Evolutionary conservation across 1,140 invertebrate species (phyloP).

Genomic region (Hycleus cichorii): DNA sequence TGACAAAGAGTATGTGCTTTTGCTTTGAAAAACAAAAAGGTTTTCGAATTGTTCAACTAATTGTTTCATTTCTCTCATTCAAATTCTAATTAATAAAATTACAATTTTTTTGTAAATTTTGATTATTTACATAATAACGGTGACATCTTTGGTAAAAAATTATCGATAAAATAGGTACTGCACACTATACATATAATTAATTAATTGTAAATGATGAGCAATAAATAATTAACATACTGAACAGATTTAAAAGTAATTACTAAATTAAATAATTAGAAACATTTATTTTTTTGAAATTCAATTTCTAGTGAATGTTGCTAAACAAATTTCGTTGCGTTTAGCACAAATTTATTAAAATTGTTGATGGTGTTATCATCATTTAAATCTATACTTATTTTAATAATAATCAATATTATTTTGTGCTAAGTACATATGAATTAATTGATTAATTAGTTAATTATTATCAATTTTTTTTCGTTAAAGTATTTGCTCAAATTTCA

Average conservation of each 20-base stretch:
- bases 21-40: slow-evolving; percentile 18
- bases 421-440: slow-evolving; percentile 31
- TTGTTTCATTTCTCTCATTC: slow-evolving; percentile 10
- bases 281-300: not conserved
- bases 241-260: slow-evolving; percentile 16
- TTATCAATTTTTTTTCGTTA: slow-evolving; percentile 10
- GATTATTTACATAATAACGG: slow-evolving; percentile 31
- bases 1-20: slow-evolving; percentile 28
- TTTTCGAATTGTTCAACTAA: slow-evolving; percentile 13
- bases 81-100: slow-evolving; percentile 26
- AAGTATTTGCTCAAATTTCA: slow-evolving; percentile 22
- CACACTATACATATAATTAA: slow-evolving; percentile 6
- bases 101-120: slow-evolving; percentile 26
- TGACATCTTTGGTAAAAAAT: slow-evolving; percentile 34
- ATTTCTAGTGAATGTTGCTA: slow-evolving; percentile 17
- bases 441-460: too few relatives aligned
- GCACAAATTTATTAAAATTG: slow-evolving; percentile 7
- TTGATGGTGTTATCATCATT: slow-evolving; percentile 17
- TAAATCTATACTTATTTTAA: slow-evolving; percentile 20
- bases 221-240: slow-evolving; percentile 24
- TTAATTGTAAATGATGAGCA: slow-evolving; percentile 22
- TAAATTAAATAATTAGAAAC: slow-evolving; percentile 6
- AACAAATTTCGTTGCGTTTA: slow-evolving; percentile 26
- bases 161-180: slow-evolving; percentile 28
- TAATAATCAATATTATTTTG: slow-evolving; percentile 24